phyloP scores from a whole-genome alignment of 2,113 vertebrate species.

The Tyto alba region DNA sequence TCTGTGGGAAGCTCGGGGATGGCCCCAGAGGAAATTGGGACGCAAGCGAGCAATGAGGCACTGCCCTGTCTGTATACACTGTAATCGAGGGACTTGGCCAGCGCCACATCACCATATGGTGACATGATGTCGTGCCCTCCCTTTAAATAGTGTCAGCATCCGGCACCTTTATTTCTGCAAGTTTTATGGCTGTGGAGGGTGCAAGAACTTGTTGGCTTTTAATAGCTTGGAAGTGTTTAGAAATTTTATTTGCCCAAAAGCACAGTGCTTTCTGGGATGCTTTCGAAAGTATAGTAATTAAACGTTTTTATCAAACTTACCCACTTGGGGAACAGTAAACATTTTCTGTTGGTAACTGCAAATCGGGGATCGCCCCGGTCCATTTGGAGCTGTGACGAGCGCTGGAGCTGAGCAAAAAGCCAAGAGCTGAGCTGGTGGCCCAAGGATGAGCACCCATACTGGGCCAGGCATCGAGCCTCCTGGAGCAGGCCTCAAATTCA shows the following conservation, averaged over 20 bases:
- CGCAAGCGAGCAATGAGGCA: fast-evolving
- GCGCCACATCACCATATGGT: not conserved
- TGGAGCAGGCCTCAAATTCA: too few relatives aligned
- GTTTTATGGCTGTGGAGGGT: not conserved
- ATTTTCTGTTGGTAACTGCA: not conserved
- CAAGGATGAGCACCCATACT: fast-evolving
- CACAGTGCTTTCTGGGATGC: not conserved
- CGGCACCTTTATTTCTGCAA: not conserved
- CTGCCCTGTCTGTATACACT: fast-evolving
- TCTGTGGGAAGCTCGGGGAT: not conserved
- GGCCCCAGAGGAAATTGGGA: not conserved
- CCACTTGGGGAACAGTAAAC: not conserved
- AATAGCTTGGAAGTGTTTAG: not conserved
- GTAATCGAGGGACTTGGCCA: not conserved
- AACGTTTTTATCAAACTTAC: not conserved
- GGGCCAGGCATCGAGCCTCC: fast-evolving
- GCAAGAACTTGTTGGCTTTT: not conserved
- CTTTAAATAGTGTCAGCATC: not conserved
- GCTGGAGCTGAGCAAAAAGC: not conserved
- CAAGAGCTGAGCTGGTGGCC: not conserved
- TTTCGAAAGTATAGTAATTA: not conserved
- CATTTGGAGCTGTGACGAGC: not conserved
- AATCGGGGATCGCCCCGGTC: not conserved
- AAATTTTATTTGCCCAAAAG: not conserved
- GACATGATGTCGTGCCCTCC: not conserved